These are phyloP conservation scores for Muricea muricata DNA, from an alignment of 92 coral and sea anemone genomes.

Conservation along the genomic window DNA sequence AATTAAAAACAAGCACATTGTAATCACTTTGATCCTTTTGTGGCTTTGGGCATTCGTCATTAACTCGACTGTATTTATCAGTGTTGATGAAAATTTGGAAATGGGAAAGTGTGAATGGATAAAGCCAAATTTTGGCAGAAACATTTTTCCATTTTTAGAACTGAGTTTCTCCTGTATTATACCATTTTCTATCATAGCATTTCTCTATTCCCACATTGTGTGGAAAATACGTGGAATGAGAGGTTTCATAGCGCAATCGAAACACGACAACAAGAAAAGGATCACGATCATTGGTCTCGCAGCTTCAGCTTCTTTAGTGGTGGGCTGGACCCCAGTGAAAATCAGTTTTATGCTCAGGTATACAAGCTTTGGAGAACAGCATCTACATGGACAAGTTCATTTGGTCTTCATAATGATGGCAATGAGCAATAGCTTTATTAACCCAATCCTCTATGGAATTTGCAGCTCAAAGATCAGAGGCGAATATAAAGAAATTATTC, in stretches of 20 bases:
- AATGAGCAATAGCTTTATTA: constrained; percentile 25
- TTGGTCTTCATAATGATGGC: constrained; percentile 32
- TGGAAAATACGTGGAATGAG: constrained; percentile 1
- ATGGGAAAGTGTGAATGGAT: constrained; percentile 27
- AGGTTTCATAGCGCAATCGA: background rate
- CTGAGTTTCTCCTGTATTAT: constrained; percentile 7
- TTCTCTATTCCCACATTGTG: constrained; percentile 22
- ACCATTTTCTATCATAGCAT: constrained; percentile 18
- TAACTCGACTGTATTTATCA: constrained; percentile 26
- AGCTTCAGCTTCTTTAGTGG: constrained; percentile 18
- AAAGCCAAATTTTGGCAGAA: constrained; percentile 2
- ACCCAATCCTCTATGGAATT: constrained; percentile 14
- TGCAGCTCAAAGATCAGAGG: constrained; percentile 4
- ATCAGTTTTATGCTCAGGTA: constrained; percentile 17
- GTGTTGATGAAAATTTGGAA: constrained; percentile 23
- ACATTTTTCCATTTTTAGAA: background rate
- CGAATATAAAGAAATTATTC: background rate
- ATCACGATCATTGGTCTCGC: constrained; percentile 19
- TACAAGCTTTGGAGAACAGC: constrained; percentile 21
- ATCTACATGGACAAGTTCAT: constrained; percentile 31
- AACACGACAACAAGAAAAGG: background rate
- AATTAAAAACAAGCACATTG: constrained; percentile 17
- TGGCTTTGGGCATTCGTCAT: constrained; percentile 37
- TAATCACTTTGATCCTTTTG: background rate
- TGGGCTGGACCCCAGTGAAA: constrained; percentile 35